These are phyloP conservation scores for Channallabes apus DNA, from an alignment of 2,797 vertebrate species.

Conservation along the genomic window DNA sequence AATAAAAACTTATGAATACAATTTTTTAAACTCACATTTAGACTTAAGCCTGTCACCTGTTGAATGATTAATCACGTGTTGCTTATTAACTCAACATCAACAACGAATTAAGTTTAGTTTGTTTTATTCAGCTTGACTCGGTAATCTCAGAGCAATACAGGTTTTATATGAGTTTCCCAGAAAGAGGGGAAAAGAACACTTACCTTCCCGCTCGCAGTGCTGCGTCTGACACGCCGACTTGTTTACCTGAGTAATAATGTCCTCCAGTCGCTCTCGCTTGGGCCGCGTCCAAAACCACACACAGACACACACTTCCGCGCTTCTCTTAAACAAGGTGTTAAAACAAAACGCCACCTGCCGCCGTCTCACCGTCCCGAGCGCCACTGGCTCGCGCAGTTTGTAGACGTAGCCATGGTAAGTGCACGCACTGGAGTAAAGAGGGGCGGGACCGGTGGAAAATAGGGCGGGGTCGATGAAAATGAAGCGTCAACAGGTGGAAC, in stretches of 20 bases:
- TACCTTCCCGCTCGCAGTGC: background rate
- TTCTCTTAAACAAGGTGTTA: background rate
- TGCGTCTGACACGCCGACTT: slow-evolving; percentile 6
- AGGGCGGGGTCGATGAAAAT: background rate
- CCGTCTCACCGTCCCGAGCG: background rate
- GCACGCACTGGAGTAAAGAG: background rate
- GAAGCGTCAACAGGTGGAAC: background rate
- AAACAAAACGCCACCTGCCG: slow-evolving; percentile 6
- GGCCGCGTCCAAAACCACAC: slow-evolving; percentile 17
- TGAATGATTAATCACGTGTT: background rate
- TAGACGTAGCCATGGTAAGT: slow-evolving; percentile 15
- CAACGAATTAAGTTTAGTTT: background rate
- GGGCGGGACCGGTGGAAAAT: background rate
- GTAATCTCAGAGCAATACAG: background rate
- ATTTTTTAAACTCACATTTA: background rate
- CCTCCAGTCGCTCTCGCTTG: slow-evolving; percentile 18
- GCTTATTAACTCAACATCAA: background rate
- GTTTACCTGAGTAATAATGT: background rate
- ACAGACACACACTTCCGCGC: background rate
- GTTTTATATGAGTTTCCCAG: background rate
- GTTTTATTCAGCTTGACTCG: background rate
- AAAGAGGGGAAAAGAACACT: no score
- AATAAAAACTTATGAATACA: background rate
- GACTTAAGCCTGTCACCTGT: background rate
- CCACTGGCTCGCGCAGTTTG: background rate